Evolutionary conservation across 2,113 vertebrate genomes (phyloP).

Genomic region (Zosterops borbonicus): DNA sequence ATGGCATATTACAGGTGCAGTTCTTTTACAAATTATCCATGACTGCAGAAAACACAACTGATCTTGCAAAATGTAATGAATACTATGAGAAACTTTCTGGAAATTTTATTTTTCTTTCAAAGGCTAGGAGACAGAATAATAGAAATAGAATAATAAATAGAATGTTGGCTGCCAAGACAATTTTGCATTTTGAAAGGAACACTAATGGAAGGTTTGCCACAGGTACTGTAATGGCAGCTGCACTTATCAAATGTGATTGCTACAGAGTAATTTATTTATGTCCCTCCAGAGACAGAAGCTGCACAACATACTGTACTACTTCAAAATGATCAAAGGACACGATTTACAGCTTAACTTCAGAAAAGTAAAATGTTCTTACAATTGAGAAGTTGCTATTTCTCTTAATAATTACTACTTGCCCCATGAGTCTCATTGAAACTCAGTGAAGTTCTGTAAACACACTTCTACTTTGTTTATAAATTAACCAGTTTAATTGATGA

Average conservation of each 20-base stretch:
- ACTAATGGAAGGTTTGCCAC: constrained; percentile 31
- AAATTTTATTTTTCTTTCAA: constrained; percentile 36
- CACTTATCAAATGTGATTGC: constrained; percentile 20
- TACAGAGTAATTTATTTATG: constrained; percentile 39
- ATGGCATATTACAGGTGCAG: not conserved
- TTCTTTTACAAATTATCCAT: not conserved
- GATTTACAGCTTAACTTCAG: constrained; percentile 15
- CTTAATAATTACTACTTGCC: constrained; percentile 25
- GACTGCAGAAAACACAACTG: constrained; percentile 11
- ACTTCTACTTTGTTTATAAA: not conserved
- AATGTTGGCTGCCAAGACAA: constrained; percentile 2
- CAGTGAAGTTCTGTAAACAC: not conserved
- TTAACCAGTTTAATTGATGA: not conserved
- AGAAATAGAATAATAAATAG: constrained; percentile 20
- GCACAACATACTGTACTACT: constrained; percentile 8
- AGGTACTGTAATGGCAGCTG: constrained; percentile 19
- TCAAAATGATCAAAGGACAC: constrained; percentile 41
- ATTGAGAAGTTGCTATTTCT: not conserved
- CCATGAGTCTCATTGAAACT: constrained; percentile 5
- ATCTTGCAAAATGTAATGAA: constrained; percentile 25
- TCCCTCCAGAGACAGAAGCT: constrained; percentile 38
- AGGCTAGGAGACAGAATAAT: constrained; percentile 5
- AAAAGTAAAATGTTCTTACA: constrained; percentile 29
- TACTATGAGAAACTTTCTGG: not conserved
- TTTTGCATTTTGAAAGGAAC: constrained; percentile 55